phyloP scores from a whole-genome alignment of 2,113 vertebrate species.

The Bufo bufo region DNA sequence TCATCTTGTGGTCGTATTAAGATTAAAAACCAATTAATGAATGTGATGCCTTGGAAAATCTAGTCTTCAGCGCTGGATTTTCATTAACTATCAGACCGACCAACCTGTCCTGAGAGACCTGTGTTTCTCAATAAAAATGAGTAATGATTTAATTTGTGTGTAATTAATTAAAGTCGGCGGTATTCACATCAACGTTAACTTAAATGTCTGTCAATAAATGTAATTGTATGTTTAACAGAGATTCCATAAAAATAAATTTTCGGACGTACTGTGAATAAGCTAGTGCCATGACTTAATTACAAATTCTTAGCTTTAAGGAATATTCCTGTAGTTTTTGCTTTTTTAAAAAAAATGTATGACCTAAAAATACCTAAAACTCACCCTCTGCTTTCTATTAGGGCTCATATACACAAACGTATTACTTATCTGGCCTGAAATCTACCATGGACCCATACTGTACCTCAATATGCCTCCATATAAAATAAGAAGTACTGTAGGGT shows the following conservation, averaged over 20 bases:
- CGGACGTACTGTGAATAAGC: background rate
- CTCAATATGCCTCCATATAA: too few relatives aligned
- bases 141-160: constrained; percentile 10
- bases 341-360: background rate
- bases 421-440: too few relatives aligned
- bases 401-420: background rate
- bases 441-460: too few relatives aligned
- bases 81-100: background rate
- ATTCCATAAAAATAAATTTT: background rate
- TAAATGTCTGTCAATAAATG: constrained; percentile 4
- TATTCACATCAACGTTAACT: background rate
- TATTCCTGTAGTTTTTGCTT: background rate
- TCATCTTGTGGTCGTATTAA: constrained; percentile 20
- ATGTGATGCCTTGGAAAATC: constrained; percentile 30
- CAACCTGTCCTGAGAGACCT: background rate
- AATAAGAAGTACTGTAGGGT: too few relatives aligned
- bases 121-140: constrained; percentile 11
- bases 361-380: background rate
- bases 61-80: background rate
- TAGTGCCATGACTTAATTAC: background rate
- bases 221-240: background rate
- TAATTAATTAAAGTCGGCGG: background rate
- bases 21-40: constrained; percentile 34
- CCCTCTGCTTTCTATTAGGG: background rate
- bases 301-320: background rate